Base-by-base conservation (phyloP, 2,888 invertebrate species). In the Cosmia trapezina region DNA sequence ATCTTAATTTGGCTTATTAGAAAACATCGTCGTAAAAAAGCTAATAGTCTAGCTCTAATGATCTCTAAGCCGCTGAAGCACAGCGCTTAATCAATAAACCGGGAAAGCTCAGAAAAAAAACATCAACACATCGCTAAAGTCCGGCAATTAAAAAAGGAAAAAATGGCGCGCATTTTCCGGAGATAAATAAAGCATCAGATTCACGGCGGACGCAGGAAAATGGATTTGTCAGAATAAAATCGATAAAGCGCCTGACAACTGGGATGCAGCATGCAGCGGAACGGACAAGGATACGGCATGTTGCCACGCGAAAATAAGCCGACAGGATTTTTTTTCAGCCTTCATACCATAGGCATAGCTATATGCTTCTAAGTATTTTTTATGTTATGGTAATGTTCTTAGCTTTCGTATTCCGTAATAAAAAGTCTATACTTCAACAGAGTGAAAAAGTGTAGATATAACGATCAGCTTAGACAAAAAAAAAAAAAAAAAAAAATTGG, bases 151-250 rank as follows among this genome's bases (percentile, higher is more conserved):
- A 60, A 60, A 43, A 45, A 19, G 4, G 2, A 41, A 33, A 61
- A 70, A 9, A 19, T n/a, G 5, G 3, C 9, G 11, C 4, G 37
- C 19, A 51, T 51, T 73, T 73, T 8, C 22, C 3, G 11, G 6
- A 12, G 14, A 19, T 11, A 53, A 59, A 59, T 14, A 43, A 57
- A 57, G 64, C n/a, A 17, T 49, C 22, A 37, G 2, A 28, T 61
- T 28, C 37, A 17, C 45, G 14, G 49, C 45, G 37, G 22, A 51
- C 6, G 28, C 53, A 61, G 56, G 2, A 37, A 66, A 56, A 49
- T 49, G 43, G 43, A 74, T 61, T 51, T 57, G 17, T 62, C 17
- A 49, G 56, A 47, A 51, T 57, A 41, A 67, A 60, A 68, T 68
- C 47, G 51, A 68, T 63, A 57, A 45, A 45, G 45, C 19, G 7